Evolutionary conservation across 2,797 vertebrate genomes (phyloP).

Genomic region (Natrix natrix): DNA sequence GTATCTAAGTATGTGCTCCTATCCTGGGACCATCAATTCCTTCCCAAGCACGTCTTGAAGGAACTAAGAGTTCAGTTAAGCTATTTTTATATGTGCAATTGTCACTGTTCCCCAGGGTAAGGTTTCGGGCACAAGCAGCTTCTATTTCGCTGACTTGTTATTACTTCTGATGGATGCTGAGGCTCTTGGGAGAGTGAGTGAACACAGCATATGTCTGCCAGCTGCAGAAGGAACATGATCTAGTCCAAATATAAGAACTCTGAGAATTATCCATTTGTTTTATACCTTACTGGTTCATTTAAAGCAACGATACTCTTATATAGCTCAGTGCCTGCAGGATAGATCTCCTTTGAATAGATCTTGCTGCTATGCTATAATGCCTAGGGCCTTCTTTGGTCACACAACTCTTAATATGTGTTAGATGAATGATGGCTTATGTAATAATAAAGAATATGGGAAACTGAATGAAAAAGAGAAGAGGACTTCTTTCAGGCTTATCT

Average conservation of each 20-base stretch:
- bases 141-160: slow-evolving; percentile 76
- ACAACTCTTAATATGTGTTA: neutral
- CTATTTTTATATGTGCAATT: slow-evolving; percentile 70
- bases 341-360: slow-evolving; percentile 28
- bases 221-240: slow-evolving; percentile 69
- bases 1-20: slow-evolving; percentile 39
- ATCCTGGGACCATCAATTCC: slow-evolving; percentile 33
- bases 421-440: neutral
- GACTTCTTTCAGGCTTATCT: neutral
- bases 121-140: slow-evolving; percentile 72
- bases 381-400: slow-evolving; percentile 20
- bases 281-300: slow-evolving; percentile 55
- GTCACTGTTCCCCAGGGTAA: slow-evolving; percentile 56
- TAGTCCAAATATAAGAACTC: slow-evolving; percentile 60
- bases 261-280: slow-evolving; percentile 54
- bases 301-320: slow-evolving; percentile 56
- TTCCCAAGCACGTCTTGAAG: slow-evolving; percentile 31
- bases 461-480: neutral
- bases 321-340: slow-evolving; percentile 10
- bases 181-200: slow-evolving; percentile 58
- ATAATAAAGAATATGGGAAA: neutral
- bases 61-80: slow-evolving; percentile 50
- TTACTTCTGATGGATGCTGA: slow-evolving; percentile 60
- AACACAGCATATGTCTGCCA: slow-evolving; percentile 59
- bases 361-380: slow-evolving; percentile 17